phyloP scores from a whole-genome alignment of 37 sponge, comb jelly and placozoan genomes.

The Aplysina aerophoba region DNA sequence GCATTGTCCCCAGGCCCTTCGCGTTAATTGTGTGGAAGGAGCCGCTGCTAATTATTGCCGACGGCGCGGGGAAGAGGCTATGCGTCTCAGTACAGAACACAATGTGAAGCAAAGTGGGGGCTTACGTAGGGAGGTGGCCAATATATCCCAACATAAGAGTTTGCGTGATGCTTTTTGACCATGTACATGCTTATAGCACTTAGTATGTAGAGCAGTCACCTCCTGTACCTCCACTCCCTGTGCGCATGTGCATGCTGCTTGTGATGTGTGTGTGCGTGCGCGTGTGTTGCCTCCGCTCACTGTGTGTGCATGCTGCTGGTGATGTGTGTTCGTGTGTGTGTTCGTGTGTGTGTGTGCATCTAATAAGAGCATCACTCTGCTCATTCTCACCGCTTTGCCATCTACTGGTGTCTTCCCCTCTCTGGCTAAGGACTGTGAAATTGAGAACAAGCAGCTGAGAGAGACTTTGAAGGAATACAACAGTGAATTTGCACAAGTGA shows the following conservation, averaged over 20 bases:
- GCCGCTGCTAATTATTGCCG: too few species aligned
- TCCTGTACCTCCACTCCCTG: too few species aligned
- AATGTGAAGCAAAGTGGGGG: too few species aligned
- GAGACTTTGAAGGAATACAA: slow-evolving; percentile 96
- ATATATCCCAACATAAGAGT: too few species aligned
- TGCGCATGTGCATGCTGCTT: slow-evolving; percentile 21
- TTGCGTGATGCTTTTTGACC: too few species aligned
- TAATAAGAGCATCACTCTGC: background rate
- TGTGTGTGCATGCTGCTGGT: background rate
- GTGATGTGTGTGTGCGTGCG: background rate
- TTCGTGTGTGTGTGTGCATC: slow-evolving; percentile 14
- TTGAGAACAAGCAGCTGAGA: slow-evolving; percentile 87
- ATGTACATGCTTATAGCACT: too few species aligned
- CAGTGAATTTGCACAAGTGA: slow-evolving; percentile 90
- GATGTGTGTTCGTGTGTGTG: background rate
- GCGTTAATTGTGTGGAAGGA: too few species aligned
- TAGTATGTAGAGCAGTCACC: too few species aligned
- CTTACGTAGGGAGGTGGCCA: too few species aligned
- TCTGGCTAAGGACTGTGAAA: slow-evolving; percentile 66
- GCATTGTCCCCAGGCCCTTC: too few species aligned
- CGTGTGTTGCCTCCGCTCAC: background rate
- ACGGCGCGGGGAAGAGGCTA: too few species aligned
- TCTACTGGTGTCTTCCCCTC: background rate
- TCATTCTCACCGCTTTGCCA: background rate
- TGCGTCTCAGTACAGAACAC: too few species aligned